Evolutionary conservation across 2,888 invertebrate genomes (phyloP).

Genomic region (Rotaria magnacalcarata): DNA sequence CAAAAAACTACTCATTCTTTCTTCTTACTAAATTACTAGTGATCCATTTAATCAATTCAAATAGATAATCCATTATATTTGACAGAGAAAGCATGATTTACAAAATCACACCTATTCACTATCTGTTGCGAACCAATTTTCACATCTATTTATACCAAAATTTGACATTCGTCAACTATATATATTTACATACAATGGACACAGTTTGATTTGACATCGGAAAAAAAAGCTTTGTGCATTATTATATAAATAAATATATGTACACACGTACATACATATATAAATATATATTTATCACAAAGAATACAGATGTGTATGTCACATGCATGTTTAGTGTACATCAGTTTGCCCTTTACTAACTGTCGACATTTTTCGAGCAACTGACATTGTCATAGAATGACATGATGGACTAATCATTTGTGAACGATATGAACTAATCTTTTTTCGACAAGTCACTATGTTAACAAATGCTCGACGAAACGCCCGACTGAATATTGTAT

Average conservation of each 20-base stretch:
- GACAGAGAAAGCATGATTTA: background rate
- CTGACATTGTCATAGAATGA: background rate
- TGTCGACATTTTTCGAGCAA: background rate
- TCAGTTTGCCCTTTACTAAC: background rate
- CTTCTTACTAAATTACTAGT: no score
- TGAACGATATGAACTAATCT: background rate
- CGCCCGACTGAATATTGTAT: constrained; percentile 58
- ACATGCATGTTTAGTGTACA: background rate
- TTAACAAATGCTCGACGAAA: constrained; percentile 55
- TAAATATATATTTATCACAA: background rate
- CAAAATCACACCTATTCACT: background rate
- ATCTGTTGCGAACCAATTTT: background rate
- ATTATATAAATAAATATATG: constrained; percentile 7
- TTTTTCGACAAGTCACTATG: constrained; percentile 38
- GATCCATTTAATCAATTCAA: background rate
- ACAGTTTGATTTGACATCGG: background rate
- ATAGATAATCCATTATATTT: background rate
- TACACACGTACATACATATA: background rate
- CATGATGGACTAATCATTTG: constrained; percentile 33
- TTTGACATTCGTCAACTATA: background rate
- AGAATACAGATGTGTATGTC: background rate
- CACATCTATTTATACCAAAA: background rate
- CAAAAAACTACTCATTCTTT: no score
- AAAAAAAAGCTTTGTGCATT: background rate
- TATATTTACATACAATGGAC: background rate